Conservation (phyloP, 2,113 vertebrate genomes). For the Tragelaphus strepsiceros region DNA sequence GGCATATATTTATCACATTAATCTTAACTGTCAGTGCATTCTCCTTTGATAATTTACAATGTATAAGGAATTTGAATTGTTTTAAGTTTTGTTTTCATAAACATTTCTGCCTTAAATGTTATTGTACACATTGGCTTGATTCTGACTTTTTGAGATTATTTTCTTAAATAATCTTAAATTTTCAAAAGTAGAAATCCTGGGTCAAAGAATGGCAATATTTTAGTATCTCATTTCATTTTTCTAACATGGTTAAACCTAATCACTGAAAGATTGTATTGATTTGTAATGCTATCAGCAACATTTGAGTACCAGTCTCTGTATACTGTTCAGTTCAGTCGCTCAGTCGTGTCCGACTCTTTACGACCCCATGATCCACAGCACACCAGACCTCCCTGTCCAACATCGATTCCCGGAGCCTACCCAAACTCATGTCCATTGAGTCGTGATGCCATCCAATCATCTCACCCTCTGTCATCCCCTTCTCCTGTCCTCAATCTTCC, state of each 20-base stretch:
- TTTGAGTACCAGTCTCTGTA: not conserved
- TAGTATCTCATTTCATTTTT: constrained; percentile 4
- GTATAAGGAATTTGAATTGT: not conserved
- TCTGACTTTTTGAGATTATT: not conserved
- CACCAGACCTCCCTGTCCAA: not conserved
- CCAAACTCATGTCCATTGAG: not conserved
- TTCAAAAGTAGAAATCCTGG: not conserved
- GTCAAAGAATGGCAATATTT: not conserved
- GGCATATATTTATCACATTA: not conserved
- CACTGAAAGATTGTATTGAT: not conserved
- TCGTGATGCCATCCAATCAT: not conserved
- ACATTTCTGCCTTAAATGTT: constrained; percentile 23
- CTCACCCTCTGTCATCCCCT: not conserved
- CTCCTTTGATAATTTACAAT: not conserved
- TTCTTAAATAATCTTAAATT: constrained; percentile 13
- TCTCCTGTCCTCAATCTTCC: not conserved
- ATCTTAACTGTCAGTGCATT: not conserved
- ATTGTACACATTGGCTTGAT: not conserved
- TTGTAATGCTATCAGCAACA: not conserved
- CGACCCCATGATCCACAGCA: not conserved
- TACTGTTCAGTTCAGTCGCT: not conserved
- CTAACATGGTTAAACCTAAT: not conserved
- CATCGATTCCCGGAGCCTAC: not conserved
- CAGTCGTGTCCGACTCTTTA: not conserved
- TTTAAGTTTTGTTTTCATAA: constrained; percentile 17